Percentiles rank a stretch among this genome's conserved stretches.
phyloP scores from a whole-genome alignment of 2,888 invertebrate genomes.

The Polydrusus pterygomalis region DNA sequence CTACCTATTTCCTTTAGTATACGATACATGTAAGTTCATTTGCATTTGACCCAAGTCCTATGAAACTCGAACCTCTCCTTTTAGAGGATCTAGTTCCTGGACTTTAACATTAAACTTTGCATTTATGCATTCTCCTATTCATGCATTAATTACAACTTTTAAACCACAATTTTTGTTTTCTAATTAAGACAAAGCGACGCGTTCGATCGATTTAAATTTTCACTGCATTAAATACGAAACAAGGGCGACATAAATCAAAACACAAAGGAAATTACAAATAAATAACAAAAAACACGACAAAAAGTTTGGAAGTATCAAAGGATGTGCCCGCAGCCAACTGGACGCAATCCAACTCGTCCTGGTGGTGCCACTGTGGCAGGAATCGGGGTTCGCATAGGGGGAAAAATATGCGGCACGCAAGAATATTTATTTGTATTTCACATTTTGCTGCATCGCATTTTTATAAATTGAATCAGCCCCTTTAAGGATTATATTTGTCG shows the following conservation, averaged over 20 bases:
- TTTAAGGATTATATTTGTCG: no score
- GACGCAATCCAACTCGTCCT: constrained; percentile 31
- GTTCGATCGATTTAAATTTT: constrained; percentile 8
- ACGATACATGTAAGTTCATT: no score
- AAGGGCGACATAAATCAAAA: constrained; percentile 20
- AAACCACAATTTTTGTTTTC: neutral
- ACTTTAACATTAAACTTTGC: no score
- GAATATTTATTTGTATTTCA: no score
- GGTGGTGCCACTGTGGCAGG: constrained; percentile 13
- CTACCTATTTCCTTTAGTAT: no score
- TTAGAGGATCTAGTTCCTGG: no score
- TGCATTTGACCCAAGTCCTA: no score
- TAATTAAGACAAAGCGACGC: neutral
- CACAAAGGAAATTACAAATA: constrained; percentile 20
- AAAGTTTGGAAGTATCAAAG: constrained; percentile 17
- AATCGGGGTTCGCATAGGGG: neutral
- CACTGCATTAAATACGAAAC: constrained; percentile 15
- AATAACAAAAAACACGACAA: constrained; percentile 15
- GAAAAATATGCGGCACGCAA: no score
- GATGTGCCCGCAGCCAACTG: constrained; percentile 24
- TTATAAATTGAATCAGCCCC: no score
- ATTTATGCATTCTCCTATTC: no score
- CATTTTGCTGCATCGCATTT: no score
- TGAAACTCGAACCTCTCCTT: no score
- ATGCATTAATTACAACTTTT: neutral